Percentiles rank a stretch among this genome's conserved stretches.
phyloP scores from a whole-genome alignment of 2,113 vertebrate species.

The Muscicapa adusta region DNA sequence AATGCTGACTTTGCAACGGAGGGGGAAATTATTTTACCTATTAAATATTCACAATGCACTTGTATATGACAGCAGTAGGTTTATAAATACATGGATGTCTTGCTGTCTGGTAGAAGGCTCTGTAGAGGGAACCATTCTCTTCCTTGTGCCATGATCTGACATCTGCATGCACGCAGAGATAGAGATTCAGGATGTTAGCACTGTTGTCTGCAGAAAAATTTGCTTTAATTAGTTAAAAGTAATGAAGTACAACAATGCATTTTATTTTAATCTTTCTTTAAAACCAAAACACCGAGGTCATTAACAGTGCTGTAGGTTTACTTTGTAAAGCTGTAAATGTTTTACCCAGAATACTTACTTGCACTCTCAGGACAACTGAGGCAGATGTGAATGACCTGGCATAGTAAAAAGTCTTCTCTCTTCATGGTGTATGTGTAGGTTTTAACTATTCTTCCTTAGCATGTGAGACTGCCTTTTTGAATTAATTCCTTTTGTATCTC shows the following conservation, averaged over 20 bases:
- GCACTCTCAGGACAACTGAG: background rate
- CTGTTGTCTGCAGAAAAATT: background rate
- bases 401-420: background rate
- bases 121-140: background rate
- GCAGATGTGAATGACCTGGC: background rate
- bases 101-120: background rate
- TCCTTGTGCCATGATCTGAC: background rate
- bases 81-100: background rate
- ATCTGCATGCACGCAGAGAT: background rate
- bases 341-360: background rate
- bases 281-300: background rate
- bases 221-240: background rate
- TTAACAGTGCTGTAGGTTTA: background rate
- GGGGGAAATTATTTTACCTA: background rate
- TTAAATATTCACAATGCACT: background rate
- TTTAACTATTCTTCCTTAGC: background rate
- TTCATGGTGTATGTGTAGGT: background rate
- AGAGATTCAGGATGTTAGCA: background rate
- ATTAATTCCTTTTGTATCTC: constrained; percentile 13
- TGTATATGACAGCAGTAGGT: background rate
- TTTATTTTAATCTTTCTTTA: background rate
- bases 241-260: background rate
- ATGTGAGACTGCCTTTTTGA: background rate
- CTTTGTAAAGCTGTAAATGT: background rate
- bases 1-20: background rate